Evolutionary conservation across 53 echinoderm and acorn worm genomes (phyloP).

Genomic region (Temnopleurus reevesii): DNA sequence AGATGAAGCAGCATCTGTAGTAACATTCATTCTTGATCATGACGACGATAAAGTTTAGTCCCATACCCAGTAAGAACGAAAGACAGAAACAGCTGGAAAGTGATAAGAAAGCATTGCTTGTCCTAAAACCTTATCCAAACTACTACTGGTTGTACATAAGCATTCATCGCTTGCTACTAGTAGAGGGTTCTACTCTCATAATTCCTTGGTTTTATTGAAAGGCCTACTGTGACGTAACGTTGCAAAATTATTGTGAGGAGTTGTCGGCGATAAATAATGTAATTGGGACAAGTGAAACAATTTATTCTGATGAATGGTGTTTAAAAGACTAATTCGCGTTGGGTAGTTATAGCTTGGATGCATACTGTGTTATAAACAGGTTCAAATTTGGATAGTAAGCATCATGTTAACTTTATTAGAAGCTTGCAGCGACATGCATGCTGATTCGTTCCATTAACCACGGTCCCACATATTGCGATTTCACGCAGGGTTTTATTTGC

Average conservation of each 20-base stretch:
- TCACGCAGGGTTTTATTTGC: not conserved
- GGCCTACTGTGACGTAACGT: too few species aligned
- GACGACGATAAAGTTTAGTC: not conserved
- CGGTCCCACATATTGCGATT: conserved; percentile 22
- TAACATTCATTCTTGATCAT: not conserved
- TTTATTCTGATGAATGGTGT: not conserved
- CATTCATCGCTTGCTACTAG: too few species aligned
- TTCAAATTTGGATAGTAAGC: not conserved
- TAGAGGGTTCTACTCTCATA: too few species aligned
- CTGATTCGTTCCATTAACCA: not conserved
- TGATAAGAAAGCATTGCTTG: not conserved
- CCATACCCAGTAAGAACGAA: too few species aligned
- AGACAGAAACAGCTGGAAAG: not conserved
- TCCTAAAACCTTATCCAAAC: not conserved
- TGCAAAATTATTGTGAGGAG: not conserved
- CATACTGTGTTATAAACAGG: not conserved
- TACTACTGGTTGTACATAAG: too few species aligned
- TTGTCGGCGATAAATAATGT: not conserved
- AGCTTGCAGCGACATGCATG: not conserved
- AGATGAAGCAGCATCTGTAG: not conserved
- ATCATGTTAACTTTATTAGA: not conserved
- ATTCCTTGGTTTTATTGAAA: too few species aligned
- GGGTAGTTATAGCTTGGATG: not conserved
- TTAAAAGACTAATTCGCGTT: not conserved
- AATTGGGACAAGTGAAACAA: not conserved